Evolutionary conservation across 1,140 invertebrate species (phyloP).

Genomic region (Drosophila guanche): DNA sequence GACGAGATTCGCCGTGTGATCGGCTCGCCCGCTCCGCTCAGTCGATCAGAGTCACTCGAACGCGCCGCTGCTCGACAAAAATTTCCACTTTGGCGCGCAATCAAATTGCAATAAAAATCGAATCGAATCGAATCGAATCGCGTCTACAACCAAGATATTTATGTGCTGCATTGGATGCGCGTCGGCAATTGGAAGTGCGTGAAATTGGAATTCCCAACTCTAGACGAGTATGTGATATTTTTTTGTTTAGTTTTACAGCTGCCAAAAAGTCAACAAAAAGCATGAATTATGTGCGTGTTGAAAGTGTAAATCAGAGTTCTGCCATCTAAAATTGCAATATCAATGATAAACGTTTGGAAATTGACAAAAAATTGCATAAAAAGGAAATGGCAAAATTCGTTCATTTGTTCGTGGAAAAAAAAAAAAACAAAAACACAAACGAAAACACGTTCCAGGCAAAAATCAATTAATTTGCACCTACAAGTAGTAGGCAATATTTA

Average conservation of each 20-base stretch:
- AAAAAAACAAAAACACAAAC: constrained; percentile 5
- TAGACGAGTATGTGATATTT: too few species aligned
- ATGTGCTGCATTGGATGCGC: constrained; percentile 29
- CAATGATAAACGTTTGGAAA: constrained; percentile 6
- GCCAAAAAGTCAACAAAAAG: too few species aligned
- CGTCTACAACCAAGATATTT: constrained; percentile 24
- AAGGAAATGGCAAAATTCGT: constrained; percentile 8
- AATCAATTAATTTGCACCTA: constrained; percentile 64
- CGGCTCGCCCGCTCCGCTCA: constrained; percentile 69
- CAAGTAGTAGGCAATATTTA: constrained; percentile 38
- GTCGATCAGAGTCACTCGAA: constrained; percentile 79
- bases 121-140: not conserved
- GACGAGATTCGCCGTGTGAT: constrained; percentile 50
- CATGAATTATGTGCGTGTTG: too few species aligned
- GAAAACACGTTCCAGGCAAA: constrained; percentile 30
- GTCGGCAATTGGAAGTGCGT: constrained; percentile 26
- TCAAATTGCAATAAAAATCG: constrained; percentile 7
- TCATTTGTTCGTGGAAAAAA: constrained; percentile 17
- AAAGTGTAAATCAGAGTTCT: constrained; percentile 3
- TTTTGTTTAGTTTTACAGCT: too few species aligned
- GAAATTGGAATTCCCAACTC: not conserved
- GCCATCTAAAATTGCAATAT: not conserved
- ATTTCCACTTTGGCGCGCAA: constrained; percentile 50
- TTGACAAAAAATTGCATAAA: constrained; percentile 10
- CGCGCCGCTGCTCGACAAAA: constrained; percentile 52